These are phyloP conservation scores for Conopomorpha cramerella DNA, from an alignment of 1,140 invertebrate species.

Conservation along the genomic window DNA sequence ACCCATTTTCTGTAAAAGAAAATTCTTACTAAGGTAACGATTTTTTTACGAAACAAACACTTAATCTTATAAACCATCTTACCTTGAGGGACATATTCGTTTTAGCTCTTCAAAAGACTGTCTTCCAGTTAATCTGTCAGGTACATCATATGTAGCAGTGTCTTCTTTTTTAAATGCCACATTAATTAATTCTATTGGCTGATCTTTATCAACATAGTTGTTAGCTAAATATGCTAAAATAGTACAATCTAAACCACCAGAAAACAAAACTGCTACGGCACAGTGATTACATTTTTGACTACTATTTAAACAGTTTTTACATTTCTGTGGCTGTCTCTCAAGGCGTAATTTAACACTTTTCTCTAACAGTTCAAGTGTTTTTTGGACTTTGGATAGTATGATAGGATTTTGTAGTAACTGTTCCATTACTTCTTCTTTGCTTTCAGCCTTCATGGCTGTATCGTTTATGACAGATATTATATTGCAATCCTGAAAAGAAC, in stretches of 20 bases:
- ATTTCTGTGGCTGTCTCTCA: conserved; percentile 67
- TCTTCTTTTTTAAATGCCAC: conserved; percentile 83
- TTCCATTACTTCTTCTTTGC: conserved; percentile 33
- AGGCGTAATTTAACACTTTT: conserved; percentile 69
- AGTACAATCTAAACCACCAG: conserved; percentile 93
- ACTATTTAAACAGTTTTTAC: conserved; percentile 65
- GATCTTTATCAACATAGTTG: conserved; percentile 68
- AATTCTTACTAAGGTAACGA: too few relatives aligned
- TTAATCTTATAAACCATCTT: conserved; percentile 69
- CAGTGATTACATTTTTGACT: conserved; percentile 62
- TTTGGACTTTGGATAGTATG: conserved; percentile 41
- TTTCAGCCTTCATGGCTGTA: conserved; percentile 14
- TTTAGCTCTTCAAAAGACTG: conserved; percentile 76
- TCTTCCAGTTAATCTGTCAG: conserved; percentile 80
- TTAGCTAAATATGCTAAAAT: conserved; percentile 82
- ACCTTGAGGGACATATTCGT: conserved; percentile 69
- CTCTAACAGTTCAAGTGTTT: conserved; percentile 63
- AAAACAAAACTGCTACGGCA: conserved; percentile 87
- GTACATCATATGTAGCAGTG: conserved; percentile 66
- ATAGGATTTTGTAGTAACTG: conserved; percentile 33
- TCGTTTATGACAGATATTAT: conserved; percentile 34
- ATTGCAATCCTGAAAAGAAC: conserved; percentile 45
- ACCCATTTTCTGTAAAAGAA: conserved; percentile 52
- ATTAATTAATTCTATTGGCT: conserved; percentile 93
- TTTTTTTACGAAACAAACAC: conserved; percentile 4